Conservation (phyloP, 2,797 vertebrate species). For the Hypotaenidia philippensis region DNA sequence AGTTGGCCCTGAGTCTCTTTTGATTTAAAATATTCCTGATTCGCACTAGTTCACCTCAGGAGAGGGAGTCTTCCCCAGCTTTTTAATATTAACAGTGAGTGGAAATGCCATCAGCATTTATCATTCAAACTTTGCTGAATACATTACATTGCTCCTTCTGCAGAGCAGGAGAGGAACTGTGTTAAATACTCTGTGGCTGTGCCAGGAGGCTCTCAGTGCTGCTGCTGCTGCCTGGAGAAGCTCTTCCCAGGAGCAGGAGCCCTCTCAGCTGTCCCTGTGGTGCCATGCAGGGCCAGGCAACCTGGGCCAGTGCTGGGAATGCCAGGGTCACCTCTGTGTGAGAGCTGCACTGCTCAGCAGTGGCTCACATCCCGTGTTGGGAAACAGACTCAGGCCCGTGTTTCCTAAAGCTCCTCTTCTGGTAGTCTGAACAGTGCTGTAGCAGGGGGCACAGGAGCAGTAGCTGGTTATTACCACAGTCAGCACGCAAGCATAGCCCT, state of each 20-base stretch:
- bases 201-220: background rate
- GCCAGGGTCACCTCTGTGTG: background rate
- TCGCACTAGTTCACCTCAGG: slow-evolving; percentile 3
- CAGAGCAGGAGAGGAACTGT: background rate
- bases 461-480: background rate
- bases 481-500: background rate
- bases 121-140: slow-evolving; percentile 49
- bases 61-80: slow-evolving; percentile 11
- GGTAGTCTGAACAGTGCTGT: background rate
- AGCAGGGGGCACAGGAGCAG: background rate
- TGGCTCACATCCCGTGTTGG: rapidly evolving
- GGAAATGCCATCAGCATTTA: slow-evolving; percentile 49
- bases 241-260: background rate
- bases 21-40: slow-evolving; percentile 48
- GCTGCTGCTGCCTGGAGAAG: background rate
- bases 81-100: slow-evolving; percentile 36
- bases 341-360: background rate
- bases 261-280: background rate
- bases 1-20: background rate
- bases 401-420: background rate
- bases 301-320: background rate
- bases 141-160: slow-evolving; percentile 14
- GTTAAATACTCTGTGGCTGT: rapidly evolving
- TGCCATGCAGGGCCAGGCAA: background rate
- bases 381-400: background rate